Base-by-base conservation (phyloP, 2,797 vertebrate genomes). In the Poecile montanus region DNA sequence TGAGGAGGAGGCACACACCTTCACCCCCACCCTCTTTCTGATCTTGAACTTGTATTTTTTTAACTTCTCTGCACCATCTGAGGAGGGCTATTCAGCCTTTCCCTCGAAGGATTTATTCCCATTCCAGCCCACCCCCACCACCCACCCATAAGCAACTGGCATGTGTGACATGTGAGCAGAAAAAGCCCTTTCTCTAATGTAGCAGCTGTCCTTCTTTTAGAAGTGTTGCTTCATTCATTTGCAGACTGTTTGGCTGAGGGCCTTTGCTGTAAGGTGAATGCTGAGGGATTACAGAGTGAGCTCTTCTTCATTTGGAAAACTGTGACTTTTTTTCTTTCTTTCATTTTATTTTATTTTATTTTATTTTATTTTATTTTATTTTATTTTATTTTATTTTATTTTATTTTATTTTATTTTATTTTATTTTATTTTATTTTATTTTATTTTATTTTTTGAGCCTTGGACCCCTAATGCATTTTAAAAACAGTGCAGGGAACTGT, bases 401-500 rank as follows among this genome's bases (percentile, higher is more conserved):
- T 34, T 34, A 34, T 34, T 34, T 34, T 34, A 34, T 34, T 34
- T 34, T 34, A 34, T 34, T 34, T 34, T 34, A 34, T 4, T 40
- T 21, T n/a, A 38, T 38, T 30, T 16, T 44, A 34, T 36, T 29
- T 27, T 3, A 1, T 5, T 27, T 30, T 20, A 34, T 16, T 30
- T 4, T 38, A 38, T 21, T n/a, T 26, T 40, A 40, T 25, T 85
- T 45, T 91, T 71, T 78, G 9, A 81, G 27, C 19, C 47, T 62
- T 78, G 54, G 47, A 62, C 48, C 40, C 42, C 65, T 54, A 30
- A 80, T 71, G 42, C 45, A 83, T 94, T 95, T 97, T 90, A 66
- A 96, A 97, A 96, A 74, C 56, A 67, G n/a, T 86, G 92, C 85
- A 91, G 79, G 51, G 47, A 96, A 85, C 89, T 73, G 73, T 93